Base-by-base conservation (phyloP, 1,140 invertebrate species). In the Drosophila neocordata region DNA sequence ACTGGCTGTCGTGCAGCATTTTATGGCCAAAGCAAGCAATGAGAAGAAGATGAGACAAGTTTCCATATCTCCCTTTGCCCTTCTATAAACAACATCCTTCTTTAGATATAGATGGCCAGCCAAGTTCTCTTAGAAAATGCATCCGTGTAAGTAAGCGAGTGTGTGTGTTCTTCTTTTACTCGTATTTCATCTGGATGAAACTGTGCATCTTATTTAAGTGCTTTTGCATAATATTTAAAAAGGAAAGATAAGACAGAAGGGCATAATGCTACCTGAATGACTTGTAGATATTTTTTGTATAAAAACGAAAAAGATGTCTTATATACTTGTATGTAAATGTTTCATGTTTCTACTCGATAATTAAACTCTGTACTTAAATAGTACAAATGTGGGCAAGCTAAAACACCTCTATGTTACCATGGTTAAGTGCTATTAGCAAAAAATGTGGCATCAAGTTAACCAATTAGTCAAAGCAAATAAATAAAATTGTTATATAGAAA, bases 1-100 rank as follows among this genome's bases (percentile, higher is more conserved):
- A 78, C 82, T 76, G 67, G 61, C 78, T 82, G 78, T 75, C 78
- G 78, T 82, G 81, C 65, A 69, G 61, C 74, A 73, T 87, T 87
- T 85, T 87, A 82, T 84, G 78, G 68, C 74, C 62, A 80, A 64
- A 60, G 79, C 80, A 81, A 48, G 41, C 41, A 15, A 48, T 20
- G 41, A 48, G 41, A 48, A 48, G 41, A 48, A 48, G 41, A 48
- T 48, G 41, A 48, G 18, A 48, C 41, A 18, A 48, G 15, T 44
- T 15, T 18, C 8, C 41, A 5, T 4, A 7, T 9, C 6, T 15
- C 57, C 51, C 27, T 6, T 6, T 1, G 6, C 6, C 1, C 27
- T n/a, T n/a, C n/a, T n/a, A n/a, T n/a, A n/a, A n/a, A 31, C 27
- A 31, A 31, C 4, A 1, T 31, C 44, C 56, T 35, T 8, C 38